Conservation (phyloP, 35 echinoderm and acorn worm species). For the Ophiothrix spiculata region DNA sequence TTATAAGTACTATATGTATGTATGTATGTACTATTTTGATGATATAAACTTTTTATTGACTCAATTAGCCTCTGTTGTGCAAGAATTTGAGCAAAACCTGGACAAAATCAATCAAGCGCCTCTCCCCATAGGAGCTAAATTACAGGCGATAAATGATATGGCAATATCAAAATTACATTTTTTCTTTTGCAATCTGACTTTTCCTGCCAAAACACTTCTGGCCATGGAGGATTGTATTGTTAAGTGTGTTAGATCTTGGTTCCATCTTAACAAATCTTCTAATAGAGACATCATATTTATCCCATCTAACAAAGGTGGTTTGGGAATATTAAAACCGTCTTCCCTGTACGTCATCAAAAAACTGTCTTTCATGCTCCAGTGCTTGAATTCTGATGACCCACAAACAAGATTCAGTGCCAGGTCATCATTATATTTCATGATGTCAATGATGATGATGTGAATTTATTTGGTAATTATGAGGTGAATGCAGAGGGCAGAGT, state of each 20-base stretch:
- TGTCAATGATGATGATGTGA: too few relatives aligned
- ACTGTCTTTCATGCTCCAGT: background rate
- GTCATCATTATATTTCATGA: background rate
- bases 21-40: too few relatives aligned
- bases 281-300: constrained; percentile 1
- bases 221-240: background rate
- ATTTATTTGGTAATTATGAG: too few relatives aligned
- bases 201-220: background rate
- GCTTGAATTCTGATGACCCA: background rate
- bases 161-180: background rate
- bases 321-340: background rate
- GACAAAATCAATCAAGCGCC: background rate
- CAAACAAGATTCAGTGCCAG: background rate
- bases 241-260: background rate
- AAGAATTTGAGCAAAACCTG: background rate
- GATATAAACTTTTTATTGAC: too few relatives aligned
- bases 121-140: background rate
- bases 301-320: background rate
- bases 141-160: background rate
- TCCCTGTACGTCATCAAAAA: background rate
- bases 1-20: too few relatives aligned
- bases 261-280: background rate
- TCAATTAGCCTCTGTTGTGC: background rate
- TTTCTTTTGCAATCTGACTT: background rate
- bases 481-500: too few relatives aligned